Conservation (phyloP, 2,113 vertebrate genomes). For the Gnathonemus longibarbis region DNA sequence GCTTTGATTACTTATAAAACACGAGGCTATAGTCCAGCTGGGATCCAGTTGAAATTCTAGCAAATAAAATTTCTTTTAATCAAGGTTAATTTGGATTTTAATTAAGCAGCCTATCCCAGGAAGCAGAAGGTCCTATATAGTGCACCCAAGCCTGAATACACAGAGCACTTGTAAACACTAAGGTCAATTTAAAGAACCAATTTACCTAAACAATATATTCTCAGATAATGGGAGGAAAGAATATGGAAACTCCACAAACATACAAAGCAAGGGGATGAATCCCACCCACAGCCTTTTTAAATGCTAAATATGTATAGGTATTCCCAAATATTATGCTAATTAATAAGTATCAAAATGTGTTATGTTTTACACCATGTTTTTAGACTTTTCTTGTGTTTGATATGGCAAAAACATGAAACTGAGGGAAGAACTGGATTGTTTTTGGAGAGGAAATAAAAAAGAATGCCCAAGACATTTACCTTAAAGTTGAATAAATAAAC, state of each 20-base stretch:
- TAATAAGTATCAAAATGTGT: neutral
- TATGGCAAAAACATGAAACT: neutral
- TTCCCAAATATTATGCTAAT: neutral
- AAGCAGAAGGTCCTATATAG: neutral
- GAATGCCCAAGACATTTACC: neutral
- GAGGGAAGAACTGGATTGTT: neutral
- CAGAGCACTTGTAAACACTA: neutral
- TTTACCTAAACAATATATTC: neutral
- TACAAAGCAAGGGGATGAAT: neutral
- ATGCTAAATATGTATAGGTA: neutral
- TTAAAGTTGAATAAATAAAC: neutral
- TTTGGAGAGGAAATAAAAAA: neutral
- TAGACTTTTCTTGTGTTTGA: neutral
- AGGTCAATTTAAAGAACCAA: neutral
- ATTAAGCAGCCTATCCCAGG: neutral
- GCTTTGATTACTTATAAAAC: neutral
- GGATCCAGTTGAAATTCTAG: neutral
- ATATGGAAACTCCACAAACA: neutral
- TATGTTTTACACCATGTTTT: neutral
- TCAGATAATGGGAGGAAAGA: neutral
- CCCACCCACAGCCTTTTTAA: neutral
- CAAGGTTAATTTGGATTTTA: neutral
- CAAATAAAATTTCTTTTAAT: neutral
- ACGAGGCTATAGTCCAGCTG: neutral
- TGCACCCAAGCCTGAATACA: neutral